phyloP scores from a whole-genome alignment of 2,797 vertebrate genomes.

The Morus bassanus region DNA sequence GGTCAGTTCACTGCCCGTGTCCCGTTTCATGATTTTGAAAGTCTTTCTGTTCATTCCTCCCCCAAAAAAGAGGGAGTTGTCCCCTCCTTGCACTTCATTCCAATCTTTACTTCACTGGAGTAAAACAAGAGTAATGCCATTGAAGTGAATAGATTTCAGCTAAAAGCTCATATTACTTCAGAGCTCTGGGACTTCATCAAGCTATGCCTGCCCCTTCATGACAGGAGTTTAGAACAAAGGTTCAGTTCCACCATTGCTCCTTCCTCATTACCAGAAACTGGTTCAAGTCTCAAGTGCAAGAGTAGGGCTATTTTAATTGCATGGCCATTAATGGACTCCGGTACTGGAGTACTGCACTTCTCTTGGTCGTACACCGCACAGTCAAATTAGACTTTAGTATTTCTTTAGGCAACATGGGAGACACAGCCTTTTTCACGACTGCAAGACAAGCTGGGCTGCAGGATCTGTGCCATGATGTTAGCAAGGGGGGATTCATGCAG shows the following conservation, averaged over 20 bases:
- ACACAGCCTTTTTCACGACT: background rate
- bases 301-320: background rate
- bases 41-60: background rate
- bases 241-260: background rate
- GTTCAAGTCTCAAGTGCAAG: background rate
- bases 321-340: background rate
- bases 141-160: background rate
- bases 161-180: background rate
- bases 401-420: background rate
- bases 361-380: background rate
- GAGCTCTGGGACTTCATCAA: background rate
- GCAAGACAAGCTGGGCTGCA: background rate
- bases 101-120: background rate
- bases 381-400: background rate
- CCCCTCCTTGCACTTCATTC: background rate
- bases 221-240: background rate
- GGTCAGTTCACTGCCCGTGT: background rate
- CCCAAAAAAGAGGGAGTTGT: background rate
- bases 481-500: background rate
- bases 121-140: background rate
- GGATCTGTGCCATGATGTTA: background rate
- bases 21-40: background rate
- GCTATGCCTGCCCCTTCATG: background rate
- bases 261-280: background rate
- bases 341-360: background rate